Percentiles rank a stretch among this genome's conserved stretches.
phyloP scores from a whole-genome alignment of 2,797 vertebrate species.

The Buceros bicornis region DNA sequence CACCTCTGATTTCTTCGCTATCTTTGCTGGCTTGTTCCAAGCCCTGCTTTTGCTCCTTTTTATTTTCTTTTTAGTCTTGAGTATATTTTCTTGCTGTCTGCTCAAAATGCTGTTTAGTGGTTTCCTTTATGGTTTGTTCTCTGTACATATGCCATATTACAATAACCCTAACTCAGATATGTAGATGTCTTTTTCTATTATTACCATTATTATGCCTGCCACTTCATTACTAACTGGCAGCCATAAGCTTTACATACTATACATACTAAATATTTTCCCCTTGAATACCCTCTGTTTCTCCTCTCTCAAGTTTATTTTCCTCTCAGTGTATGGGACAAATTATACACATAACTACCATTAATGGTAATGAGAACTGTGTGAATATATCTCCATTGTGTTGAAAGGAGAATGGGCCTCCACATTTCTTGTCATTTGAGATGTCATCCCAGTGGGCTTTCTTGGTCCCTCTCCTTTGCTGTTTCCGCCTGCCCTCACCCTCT shows the following conservation, averaged over 20 bases:
- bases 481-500: neutral
- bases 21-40: neutral
- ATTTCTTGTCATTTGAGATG: slow-evolving; percentile 5
- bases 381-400: slow-evolving; percentile 30
- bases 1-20: neutral
- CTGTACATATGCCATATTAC: neutral
- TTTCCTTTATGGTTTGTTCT: slow-evolving; percentile 34
- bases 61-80: slow-evolving; percentile 8
- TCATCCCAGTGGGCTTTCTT: slow-evolving; percentile 6
- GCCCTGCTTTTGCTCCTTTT: slow-evolving; percentile 1
- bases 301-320: slow-evolving; percentile 69
- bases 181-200: slow-evolving; percentile 51
- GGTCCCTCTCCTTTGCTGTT: neutral
- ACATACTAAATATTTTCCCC: slow-evolving; percentile 60
- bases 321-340: slow-evolving; percentile 48
- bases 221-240: slow-evolving; percentile 57
- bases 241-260: slow-evolving; percentile 63
- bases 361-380: slow-evolving; percentile 12
- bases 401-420: neutral
- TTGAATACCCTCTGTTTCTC: slow-evolving; percentile 69
- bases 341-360: slow-evolving; percentile 7
- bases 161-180: slow-evolving; percentile 20
- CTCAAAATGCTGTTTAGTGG: slow-evolving; percentile 23
- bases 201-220: slow-evolving; percentile 32
- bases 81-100: neutral